Evolutionary conservation across 2,113 vertebrate species (phyloP).

Genomic region (Thamnophis sirtalis): DNA sequence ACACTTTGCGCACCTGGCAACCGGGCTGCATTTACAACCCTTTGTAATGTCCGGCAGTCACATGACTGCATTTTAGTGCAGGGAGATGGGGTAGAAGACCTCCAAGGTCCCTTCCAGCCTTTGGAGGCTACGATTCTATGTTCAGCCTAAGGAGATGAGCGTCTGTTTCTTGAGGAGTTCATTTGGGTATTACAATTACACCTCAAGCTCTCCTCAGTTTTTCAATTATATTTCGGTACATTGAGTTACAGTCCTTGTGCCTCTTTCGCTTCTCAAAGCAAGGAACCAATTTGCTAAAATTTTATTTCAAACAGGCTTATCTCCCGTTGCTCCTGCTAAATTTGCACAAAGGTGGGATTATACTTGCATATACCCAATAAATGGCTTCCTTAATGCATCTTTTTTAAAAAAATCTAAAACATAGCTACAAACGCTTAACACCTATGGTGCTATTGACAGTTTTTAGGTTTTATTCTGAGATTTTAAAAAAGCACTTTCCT

Average conservation of each 20-base stretch:
- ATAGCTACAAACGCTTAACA: background rate
- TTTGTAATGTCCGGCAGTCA: background rate
- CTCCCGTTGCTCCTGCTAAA: background rate
- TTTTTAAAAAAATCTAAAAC: background rate
- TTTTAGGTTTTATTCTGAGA: background rate
- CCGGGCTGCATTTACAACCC: no score
- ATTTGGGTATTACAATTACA: conserved; percentile 17
- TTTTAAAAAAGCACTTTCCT: background rate
- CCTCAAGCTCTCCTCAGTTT: background rate
- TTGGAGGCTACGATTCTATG: background rate
- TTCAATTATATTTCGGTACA: conserved; percentile 25
- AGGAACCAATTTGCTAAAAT: conserved; percentile 5
- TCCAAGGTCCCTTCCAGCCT: background rate
- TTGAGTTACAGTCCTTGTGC: background rate
- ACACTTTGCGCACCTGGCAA: no score
- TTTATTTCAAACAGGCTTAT: background rate
- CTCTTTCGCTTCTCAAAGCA: background rate
- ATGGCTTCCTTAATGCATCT: background rate
- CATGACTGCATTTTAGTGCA: background rate
- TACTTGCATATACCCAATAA: accelerated
- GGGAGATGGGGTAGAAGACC: background rate
- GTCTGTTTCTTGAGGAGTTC: conserved; percentile 41
- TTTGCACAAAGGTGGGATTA: background rate
- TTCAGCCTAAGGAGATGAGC: conserved; percentile 33
- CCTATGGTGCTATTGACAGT: background rate